Conservation (phyloP, 2,113 vertebrate genomes). For the Coregonus clupeaformis region DNA sequence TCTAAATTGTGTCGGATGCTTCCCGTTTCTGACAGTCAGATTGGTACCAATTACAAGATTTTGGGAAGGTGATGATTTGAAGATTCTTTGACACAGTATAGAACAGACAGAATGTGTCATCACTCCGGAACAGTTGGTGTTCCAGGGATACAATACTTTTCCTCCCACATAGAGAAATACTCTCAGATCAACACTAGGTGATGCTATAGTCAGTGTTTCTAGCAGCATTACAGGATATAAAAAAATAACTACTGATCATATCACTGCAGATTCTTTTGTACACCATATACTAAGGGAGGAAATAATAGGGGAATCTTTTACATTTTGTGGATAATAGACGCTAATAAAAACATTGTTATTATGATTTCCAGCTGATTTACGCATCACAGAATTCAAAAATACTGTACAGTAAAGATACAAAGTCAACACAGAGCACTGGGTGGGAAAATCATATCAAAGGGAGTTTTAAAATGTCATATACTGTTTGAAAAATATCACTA, state of each 20-base stretch:
- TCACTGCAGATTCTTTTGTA: conserved; percentile 28
- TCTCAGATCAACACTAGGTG: conserved; percentile 55
- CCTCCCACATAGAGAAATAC: not conserved
- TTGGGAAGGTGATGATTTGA: conserved; percentile 36
- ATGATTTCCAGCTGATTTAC: not conserved
- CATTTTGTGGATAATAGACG: not conserved
- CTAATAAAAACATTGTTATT: conserved; percentile 10
- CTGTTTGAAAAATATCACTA: not conserved
- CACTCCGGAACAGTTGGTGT: not conserved
- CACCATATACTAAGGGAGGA: conserved; percentile 45
- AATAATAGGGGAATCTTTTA: not conserved
- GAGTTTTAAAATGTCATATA: not conserved
- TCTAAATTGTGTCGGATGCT: not conserved
- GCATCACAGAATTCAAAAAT: not conserved
- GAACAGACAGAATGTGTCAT: conserved; percentile 48
- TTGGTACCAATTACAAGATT: not conserved
- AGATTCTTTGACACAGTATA: conserved; percentile 47
- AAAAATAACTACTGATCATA: not conserved
- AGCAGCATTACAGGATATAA: not conserved
- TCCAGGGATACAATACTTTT: too few relatives aligned
- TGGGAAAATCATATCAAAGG: not conserved
- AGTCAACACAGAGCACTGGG: not conserved
- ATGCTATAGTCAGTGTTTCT: conserved; percentile 35
- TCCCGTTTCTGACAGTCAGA: conserved; percentile 10
- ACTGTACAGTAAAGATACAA: not conserved